A percentile compares a stretch with the other conserved stretches of the same genome.
These are phyloP conservation scores for Pachypanchax playfairii DNA, from an alignment of 2,113 vertebrate species.

Conservation along the genomic window DNA sequence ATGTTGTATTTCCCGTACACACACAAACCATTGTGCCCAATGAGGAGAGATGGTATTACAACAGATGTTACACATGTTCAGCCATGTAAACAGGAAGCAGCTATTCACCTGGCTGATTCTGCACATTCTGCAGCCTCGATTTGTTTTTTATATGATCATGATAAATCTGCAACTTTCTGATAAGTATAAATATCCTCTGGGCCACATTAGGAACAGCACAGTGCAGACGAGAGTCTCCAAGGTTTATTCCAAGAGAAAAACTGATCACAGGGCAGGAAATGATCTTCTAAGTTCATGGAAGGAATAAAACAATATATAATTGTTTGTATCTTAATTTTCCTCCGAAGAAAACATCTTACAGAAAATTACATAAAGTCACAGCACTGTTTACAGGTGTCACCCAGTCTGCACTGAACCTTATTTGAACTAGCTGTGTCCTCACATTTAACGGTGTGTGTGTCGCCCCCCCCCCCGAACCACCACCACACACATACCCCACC, in stretches of 20 bases:
- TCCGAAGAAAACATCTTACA: too few species aligned
- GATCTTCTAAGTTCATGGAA: slow-evolving; percentile 18
- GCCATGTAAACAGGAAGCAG: slow-evolving; percentile 1
- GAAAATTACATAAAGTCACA: background rate
- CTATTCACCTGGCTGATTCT: slow-evolving; percentile 26
- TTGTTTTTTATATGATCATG: background rate
- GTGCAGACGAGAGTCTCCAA: background rate
- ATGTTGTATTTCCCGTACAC: background rate
- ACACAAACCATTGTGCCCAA: background rate
- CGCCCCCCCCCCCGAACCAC: too few species aligned
- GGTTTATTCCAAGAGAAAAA: slow-evolving; percentile 9
- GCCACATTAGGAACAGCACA: background rate
- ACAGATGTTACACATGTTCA: slow-evolving; percentile 27
- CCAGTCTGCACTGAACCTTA: background rate
- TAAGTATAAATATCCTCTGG: background rate
- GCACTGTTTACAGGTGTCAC: background rate
- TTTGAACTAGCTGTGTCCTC: background rate
- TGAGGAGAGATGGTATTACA: slow-evolving; percentile 3
- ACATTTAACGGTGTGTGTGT: background rate
- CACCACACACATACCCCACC: too few species aligned
- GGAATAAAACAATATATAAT: too few species aligned
- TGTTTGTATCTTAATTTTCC: background rate
- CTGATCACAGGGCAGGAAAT: background rate
- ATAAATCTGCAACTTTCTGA: slow-evolving; percentile 24
- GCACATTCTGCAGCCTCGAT: slow-evolving; percentile 12